Percentiles rank a stretch among this genome's conserved stretches.
Conservation (phyloP, 1,140 invertebrate genomes). For the Trichonephila clavipes region DNA sequence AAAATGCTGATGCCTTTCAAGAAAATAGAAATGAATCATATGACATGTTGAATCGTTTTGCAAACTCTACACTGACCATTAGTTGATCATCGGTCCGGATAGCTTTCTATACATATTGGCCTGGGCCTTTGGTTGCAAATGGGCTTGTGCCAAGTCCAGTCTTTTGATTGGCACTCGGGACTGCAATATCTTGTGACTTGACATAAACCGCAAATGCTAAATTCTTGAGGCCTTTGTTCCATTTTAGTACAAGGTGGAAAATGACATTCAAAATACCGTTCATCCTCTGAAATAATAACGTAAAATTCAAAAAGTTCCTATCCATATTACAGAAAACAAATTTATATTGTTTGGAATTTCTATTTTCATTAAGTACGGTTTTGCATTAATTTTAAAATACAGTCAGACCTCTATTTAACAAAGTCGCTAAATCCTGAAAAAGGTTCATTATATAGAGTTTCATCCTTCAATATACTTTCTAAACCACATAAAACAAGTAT, state of each 20-base stretch:
- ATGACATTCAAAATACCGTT: constrained; percentile 83
- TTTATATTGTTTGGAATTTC: no score
- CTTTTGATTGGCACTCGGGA: constrained; percentile 82
- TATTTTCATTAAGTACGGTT: no score
- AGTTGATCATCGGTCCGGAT: constrained; percentile 79
- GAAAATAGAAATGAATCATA: background rate
- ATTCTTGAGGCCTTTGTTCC: constrained; percentile 83
- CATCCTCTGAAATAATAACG: constrained; percentile 80
- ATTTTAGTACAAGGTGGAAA: constrained; percentile 84
- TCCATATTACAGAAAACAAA: no score
- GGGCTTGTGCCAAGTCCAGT: constrained; percentile 83
- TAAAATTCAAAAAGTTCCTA: background rate
- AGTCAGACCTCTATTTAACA: no score
- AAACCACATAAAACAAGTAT: no score
- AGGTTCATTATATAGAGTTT: no score
- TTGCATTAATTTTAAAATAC: no score
- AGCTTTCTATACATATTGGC: constrained; percentile 78
- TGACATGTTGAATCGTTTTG: background rate
- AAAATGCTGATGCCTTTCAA: background rate
- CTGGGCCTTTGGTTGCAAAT: constrained; percentile 81
- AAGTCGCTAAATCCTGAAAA: no score
- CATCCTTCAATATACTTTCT: no score
- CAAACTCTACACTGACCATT: background rate
- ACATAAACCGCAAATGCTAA: constrained; percentile 84
- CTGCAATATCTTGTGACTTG: constrained; percentile 83